Conservation (phyloP, 1,140 invertebrate species). For the Solenopsis fugax region DNA sequence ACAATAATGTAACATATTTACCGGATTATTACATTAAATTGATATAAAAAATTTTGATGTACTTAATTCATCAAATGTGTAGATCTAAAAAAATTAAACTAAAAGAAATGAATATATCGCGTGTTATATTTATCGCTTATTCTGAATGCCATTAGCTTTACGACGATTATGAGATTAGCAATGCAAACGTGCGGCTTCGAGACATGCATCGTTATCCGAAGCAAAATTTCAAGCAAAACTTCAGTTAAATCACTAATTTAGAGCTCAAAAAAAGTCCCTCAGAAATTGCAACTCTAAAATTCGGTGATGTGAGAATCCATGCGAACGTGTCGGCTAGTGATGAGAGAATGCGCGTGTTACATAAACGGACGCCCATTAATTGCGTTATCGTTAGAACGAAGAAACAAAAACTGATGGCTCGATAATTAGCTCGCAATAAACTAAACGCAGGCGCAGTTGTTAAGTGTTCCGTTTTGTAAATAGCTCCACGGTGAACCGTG, state of each 20-base stretch:
- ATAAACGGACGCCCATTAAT: slow-evolving; percentile 33
- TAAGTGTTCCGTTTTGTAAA: slow-evolving; percentile 78
- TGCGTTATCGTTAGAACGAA: slow-evolving; percentile 43
- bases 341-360: slow-evolving; percentile 46
- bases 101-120: not conserved
- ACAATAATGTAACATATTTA: not conserved
- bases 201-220: not conserved
- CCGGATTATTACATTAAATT: not conserved
- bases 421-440: slow-evolving; percentile 69
- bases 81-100: not conserved
- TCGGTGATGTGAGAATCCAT: slow-evolving; percentile 51
- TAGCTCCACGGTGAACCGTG: slow-evolving; percentile 60
- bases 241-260: slow-evolving; percentile 36
- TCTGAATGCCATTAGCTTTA: not conserved
- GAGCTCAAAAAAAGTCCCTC: not conserved
- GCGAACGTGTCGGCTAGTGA: slow-evolving; percentile 54
- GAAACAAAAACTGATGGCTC: slow-evolving; percentile 29
- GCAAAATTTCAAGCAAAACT: not conserved
- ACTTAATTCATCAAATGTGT: not conserved
- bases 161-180: not conserved
- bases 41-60: not conserved
- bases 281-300: slow-evolving; percentile 16
- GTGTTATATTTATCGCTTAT: not conserved
- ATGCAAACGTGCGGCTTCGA: slow-evolving; percentile 42
- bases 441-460: slow-evolving; percentile 65